Evolutionary conservation across 2,797 vertebrate species (phyloP).

Genomic region (Tiaroga cobitis): DNA sequence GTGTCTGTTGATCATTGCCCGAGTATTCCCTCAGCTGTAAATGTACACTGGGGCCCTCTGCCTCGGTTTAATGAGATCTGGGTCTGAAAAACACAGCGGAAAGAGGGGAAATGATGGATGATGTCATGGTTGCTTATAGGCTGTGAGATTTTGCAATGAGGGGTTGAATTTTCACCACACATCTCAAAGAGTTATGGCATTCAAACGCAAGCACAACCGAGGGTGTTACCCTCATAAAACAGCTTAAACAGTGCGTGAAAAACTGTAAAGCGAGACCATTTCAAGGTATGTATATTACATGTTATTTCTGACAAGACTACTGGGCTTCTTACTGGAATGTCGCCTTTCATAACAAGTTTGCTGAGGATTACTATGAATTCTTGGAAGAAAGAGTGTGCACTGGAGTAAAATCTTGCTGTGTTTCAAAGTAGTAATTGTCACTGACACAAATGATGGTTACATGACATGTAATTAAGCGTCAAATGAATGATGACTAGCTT

Average conservation of each 20-base stretch:
- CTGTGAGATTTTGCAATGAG: constrained; percentile 69
- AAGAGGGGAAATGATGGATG: constrained; percentile 57
- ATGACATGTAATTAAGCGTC: constrained; percentile 33
- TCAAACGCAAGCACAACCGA: constrained; percentile 46
- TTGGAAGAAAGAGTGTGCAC: not conserved
- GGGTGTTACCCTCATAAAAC: constrained; percentile 16
- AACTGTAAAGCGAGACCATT: constrained; percentile 26
- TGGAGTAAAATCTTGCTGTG: not conserved
- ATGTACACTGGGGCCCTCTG: constrained; percentile 2
- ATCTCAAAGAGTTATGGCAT: constrained; percentile 53
- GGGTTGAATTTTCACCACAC: constrained; percentile 63
- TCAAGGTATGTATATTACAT: constrained; percentile 35
- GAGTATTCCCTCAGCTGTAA: constrained; percentile 5
- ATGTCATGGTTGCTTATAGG: constrained; percentile 65
- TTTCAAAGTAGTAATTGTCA: constrained; percentile 25
- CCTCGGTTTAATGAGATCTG: constrained; percentile 24
- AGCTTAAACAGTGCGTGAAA: constrained; percentile 31
- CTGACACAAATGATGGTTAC: constrained; percentile 25
- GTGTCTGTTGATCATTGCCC: not conserved
- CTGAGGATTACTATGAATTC: constrained; percentile 16
- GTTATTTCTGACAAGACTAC: constrained; percentile 35
- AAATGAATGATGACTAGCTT: constrained; percentile 37
- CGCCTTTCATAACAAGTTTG: constrained; percentile 27
- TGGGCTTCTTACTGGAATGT: not conserved
- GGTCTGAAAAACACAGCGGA: constrained; percentile 45